These are phyloP conservation scores for Xestia ashworthii DNA, from an alignment of 2,888 invertebrate genomes.

Conservation along the genomic window DNA sequence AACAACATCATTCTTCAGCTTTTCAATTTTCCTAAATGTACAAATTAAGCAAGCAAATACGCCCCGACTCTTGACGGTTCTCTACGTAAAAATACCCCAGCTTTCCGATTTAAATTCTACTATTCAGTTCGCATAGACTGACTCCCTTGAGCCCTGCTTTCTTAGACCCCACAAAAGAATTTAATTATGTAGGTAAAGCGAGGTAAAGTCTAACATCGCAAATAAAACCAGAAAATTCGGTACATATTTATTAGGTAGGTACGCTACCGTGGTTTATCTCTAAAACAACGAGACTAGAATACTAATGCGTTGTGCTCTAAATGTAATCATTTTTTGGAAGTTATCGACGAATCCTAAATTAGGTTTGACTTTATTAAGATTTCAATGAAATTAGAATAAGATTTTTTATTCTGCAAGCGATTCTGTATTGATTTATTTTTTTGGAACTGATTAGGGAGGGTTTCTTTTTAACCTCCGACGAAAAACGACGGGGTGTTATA, in stretches of 20 bases:
- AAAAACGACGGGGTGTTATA: no score
- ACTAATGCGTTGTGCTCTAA: slow-evolving; percentile 56
- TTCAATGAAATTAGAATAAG: slow-evolving; percentile 51
- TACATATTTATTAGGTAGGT: slow-evolving; percentile 61
- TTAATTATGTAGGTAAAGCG: slow-evolving; percentile 66
- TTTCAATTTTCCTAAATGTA: slow-evolving; percentile 32
- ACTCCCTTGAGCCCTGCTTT: slow-evolving; percentile 46
- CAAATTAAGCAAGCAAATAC: slow-evolving; percentile 37
- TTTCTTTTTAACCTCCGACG: background rate
- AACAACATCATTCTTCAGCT: background rate
- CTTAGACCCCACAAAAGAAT: slow-evolving; percentile 65
- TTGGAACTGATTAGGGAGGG: background rate
- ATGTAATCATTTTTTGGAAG: slow-evolving; percentile 60
- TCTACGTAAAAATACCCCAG: slow-evolving; percentile 36
- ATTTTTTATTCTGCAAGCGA: slow-evolving; percentile 28
- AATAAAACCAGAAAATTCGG: slow-evolving; percentile 66
- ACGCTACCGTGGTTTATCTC: slow-evolving; percentile 52
- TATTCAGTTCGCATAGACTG: slow-evolving; percentile 34
- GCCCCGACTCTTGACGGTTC: background rate
- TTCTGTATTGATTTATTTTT: slow-evolving; percentile 13
- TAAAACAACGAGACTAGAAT: slow-evolving; percentile 50
- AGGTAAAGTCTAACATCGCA: slow-evolving; percentile 56
- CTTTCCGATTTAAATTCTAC: slow-evolving; percentile 45
- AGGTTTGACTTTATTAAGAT: slow-evolving; percentile 48
- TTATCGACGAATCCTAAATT: slow-evolving; percentile 56